Base-by-base conservation (phyloP, 2,113 vertebrate genomes). In the Herpailurus yagouaroundi region DNA sequence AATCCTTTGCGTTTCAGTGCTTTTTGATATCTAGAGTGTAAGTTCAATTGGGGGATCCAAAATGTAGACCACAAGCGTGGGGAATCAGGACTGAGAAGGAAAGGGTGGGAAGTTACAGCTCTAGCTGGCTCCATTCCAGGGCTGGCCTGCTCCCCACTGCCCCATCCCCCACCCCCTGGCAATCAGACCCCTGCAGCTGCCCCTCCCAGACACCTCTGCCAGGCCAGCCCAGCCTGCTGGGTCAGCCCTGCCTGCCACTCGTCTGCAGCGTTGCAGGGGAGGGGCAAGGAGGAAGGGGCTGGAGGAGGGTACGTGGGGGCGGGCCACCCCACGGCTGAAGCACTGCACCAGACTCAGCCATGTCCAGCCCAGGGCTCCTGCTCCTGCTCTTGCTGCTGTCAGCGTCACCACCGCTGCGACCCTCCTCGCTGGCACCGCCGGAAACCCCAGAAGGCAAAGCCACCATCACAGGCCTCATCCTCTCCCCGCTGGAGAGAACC, bases 401-500 rank as follows among this genome's bases (percentile, higher is more conserved):
- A 3, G 21, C 38, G 0, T 18, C 7, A 1, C 74, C 88, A 0
- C 69, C 88, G 0, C 66, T 82, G 18, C 29, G n/a, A 74, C 3
- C 86, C 14, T 63, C 92, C 25, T 57, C 9, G 0, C 66, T 97
- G 60, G 52, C 92, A 16, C 55, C 21, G 0, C 89, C n/a, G 0
- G 81, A 89, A 38, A 38, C 69, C 7, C 63, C 85, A 11, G 88
- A 69, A 19, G 95, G 85, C 16, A 92, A 96, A 52, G 60, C 48
- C 25, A n/a, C 92, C 38, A 33, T 98, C 73, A 98, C 98, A 23
- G 97, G 98, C 88, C 98, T 99, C 85, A 94, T 99, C 97, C 98
- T 99, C 69, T 79, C 97, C 25, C 98, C 99, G 0, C 95, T 99
- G 63, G 98, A 99, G 38, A 98, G 98, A 41, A 99, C 99, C 83